Evolutionary conservation across 2,797 vertebrate genomes (phyloP).

Genomic region (Galago senegalensis): DNA sequence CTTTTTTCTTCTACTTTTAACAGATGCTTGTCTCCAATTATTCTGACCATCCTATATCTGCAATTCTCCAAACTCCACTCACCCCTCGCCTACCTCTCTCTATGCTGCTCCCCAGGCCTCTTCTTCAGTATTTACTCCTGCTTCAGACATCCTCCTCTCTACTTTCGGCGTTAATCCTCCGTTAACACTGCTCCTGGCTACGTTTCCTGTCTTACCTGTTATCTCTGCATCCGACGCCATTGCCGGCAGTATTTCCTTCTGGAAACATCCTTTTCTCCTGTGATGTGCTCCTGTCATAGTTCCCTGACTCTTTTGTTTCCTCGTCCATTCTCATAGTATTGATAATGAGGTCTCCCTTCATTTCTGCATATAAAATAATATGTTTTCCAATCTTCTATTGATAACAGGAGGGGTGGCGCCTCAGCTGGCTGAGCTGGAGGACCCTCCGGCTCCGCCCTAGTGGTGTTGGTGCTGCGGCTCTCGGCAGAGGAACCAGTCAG

Average conservation of each 20-base stretch:
- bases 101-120: neutral
- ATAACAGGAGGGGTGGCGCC: no score
- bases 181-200: neutral
- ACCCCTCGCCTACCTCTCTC: neutral
- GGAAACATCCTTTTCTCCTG: neutral
- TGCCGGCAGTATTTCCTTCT: neutral
- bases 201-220: no score
- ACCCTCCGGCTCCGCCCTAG: no score
- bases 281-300: neutral
- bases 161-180: neutral
- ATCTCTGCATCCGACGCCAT: neutral
- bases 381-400: no score
- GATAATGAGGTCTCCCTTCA: neutral
- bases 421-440: no score
- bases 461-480: no score
- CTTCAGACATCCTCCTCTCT: neutral
- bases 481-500: no score
- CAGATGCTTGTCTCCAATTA: neutral
- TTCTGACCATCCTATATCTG: neutral
- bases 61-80: neutral
- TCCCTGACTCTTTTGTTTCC: neutral
- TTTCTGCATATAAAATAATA: neutral
- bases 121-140: neutral
- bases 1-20: neutral
- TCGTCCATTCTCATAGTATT: neutral